These are phyloP conservation scores for Pseudanteris insignis DNA, from an alignment of 2,888 invertebrate genomes.

Conservation along the genomic window DNA sequence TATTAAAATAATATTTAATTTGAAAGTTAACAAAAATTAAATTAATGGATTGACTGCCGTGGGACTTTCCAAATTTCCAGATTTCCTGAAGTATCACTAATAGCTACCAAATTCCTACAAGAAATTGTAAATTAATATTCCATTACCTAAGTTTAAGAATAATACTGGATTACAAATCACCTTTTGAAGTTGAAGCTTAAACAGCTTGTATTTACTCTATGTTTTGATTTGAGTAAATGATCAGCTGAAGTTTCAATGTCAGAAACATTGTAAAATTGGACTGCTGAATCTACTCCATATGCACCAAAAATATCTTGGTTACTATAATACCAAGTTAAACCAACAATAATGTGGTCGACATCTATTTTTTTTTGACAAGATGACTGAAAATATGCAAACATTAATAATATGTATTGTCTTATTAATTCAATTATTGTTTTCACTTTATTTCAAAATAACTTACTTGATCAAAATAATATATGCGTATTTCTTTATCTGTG, in stretches of 20 bases:
- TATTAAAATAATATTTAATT: too few species aligned
- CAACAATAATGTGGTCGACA: conserved; percentile 56
- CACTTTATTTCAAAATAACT: too few species aligned
- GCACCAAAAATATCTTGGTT: conserved; percentile 56
- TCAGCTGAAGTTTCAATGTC: conserved; percentile 50
- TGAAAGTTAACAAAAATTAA: too few species aligned
- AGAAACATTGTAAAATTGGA: conserved; percentile 57
- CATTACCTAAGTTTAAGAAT: background rate
- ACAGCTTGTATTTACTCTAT: conserved; percentile 54
- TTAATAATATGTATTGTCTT: too few species aligned
- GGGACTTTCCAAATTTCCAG: conserved; percentile 62
- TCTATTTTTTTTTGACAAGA: conserved; percentile 52
- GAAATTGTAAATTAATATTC: conserved; percentile 11
- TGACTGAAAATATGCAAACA: too few species aligned
- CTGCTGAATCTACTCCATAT: conserved; percentile 56
- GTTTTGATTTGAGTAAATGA: conserved; percentile 52
- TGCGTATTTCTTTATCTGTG: conserved; percentile 60
- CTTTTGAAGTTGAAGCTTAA: conserved; percentile 59
- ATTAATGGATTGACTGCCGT: conserved; percentile 40
- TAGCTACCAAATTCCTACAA: conserved; percentile 57
- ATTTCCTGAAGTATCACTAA: conserved; percentile 56
- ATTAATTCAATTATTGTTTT: conserved; percentile 1
- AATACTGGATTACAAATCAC: conserved; percentile 43
- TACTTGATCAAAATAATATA: conserved; percentile 61
- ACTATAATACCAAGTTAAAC: conserved; percentile 57